These are phyloP conservation scores for Ochropacha duplaris DNA, from an alignment of 2,888 invertebrate species.

Conservation along the genomic window DNA sequence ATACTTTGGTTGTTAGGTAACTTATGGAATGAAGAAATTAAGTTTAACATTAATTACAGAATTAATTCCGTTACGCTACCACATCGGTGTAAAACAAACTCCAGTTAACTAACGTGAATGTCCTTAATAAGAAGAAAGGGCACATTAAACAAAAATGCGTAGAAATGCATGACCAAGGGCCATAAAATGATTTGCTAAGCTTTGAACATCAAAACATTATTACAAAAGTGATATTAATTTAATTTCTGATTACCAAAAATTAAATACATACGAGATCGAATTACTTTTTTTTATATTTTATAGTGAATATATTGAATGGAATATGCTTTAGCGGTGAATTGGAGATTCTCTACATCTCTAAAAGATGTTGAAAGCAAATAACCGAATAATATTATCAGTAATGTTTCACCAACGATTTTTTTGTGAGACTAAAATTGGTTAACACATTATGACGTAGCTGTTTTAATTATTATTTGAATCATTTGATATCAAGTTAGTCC, in stretches of 20 bases:
- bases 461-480: background rate
- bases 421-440: background rate
- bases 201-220: background rate
- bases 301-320: background rate
- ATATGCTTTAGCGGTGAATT: background rate
- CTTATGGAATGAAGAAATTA: conserved; percentile 48
- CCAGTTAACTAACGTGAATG: conserved; percentile 16
- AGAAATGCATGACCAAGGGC: conserved; percentile 2
- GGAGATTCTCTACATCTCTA: background rate
- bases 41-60: conserved; percentile 21
- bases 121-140: conserved; percentile 30
- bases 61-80: conserved; percentile 34
- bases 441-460: background rate
- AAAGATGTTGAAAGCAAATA: background rate
- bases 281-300: background rate
- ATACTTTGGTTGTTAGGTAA: conserved; percentile 78
- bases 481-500: too few species aligned
- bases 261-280: background rate
- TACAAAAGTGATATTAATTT: background rate
- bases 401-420: background rate
- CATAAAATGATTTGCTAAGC: background rate
- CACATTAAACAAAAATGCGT: conserved; percentile 1
- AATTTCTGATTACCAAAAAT: background rate
- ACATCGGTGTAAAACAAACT: conserved; percentile 41
- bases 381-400: background rate